Evolutionary conservation across 2,113 vertebrate genomes (phyloP).

Genomic region (Ibidorhyncha struthersii): DNA sequence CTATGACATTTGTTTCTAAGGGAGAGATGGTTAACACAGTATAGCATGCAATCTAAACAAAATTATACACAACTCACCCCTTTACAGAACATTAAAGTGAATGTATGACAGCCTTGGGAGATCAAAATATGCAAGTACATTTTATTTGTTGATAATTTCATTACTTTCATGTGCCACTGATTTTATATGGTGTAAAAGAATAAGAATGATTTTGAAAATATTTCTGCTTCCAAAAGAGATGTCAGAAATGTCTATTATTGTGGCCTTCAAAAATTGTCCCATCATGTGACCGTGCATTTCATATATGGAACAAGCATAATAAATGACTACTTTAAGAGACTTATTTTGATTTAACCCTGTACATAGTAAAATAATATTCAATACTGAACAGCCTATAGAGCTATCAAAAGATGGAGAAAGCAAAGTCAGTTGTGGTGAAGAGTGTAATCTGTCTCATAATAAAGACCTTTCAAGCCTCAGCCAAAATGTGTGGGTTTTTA

Average conservation of each 20-base stretch:
- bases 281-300: not conserved
- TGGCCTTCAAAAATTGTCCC: not conserved
- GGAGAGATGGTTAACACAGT: not conserved
- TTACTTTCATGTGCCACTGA: not conserved
- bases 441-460: not conserved
- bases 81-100: not conserved
- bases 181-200: not conserved
- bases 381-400: not conserved
- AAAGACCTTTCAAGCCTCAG: not conserved
- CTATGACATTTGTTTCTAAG: not conserved
- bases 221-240: not conserved
- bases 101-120: not conserved
- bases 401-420: not conserved
- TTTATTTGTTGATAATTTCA: not conserved
- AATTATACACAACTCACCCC: not conserved
- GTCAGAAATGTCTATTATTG: not conserved
- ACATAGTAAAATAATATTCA: not conserved
- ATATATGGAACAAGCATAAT: not conserved
- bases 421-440: not conserved
- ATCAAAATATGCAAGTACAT: not conserved
- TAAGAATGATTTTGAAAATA: not conserved
- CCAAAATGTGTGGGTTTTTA: not conserved
- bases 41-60: not conserved
- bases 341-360: not conserved
- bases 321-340: not conserved